Base-by-base conservation (phyloP, 2,113 vertebrate genomes). In the Athene cunicularia region DNA sequence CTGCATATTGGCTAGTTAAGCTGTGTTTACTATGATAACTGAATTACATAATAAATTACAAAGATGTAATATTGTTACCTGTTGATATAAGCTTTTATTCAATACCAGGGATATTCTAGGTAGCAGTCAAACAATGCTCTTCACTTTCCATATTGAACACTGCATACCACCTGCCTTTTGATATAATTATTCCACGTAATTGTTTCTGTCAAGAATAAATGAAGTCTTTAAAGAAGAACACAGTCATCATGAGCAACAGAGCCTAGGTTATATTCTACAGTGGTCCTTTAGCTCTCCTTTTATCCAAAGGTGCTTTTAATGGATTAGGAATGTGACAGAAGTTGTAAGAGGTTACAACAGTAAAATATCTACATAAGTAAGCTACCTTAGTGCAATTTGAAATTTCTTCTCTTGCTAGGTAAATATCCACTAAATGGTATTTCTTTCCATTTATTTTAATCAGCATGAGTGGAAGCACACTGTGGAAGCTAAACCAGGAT, bases 181-280 rank as follows among this genome's bases (percentile, higher is more conserved):
- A 97, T 97, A 96, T 97, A 98, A 97, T 98, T 98, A 98, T 96
- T 97, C 96, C 93, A 97, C 83, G 77, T 98, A 97, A 98, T 97
- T 98, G 85, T 97, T 98, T 98, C 94, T 98, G 94, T 97, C 96
- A 98, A 96, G 94, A 98, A 97, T 95, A 98, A 97, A 98, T 97
- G 91, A 98, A 98, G 94, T 93, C 71, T 98, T 98, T 97, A 98
- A 98, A 96, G 92, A 96, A 97, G 86, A 98, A 96, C 86, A 89
- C 56, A 93, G 88, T 97, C 86, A 82, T 96, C 97, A 95, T 58
- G 96, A 98, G 94, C 73, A 89, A 91, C 91, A 93, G 80, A 96
- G 93, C 56, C 95, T 96, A 94, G 97, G 93, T 96, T 95, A 96
- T 83, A 93, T 93, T 71, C 84, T 96, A 64, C n/a, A 76, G 7